Base-by-base conservation (phyloP, 37 sponge, comb jelly and placozoan genomes). In the Halichondria panicea region DNA sequence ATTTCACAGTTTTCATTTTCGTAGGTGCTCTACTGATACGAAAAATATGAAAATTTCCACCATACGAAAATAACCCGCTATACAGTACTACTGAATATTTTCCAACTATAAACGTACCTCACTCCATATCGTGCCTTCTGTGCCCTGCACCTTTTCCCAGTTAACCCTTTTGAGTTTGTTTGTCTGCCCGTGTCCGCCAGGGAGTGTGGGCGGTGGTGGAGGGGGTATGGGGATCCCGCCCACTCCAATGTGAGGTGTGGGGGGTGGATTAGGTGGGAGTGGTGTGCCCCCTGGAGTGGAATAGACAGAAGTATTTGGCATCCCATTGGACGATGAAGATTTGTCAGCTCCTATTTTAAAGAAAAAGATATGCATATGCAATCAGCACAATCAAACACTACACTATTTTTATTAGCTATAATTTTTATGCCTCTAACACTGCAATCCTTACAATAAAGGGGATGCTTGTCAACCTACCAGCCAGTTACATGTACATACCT, bases 231-330 rank as follows among this genome's bases (percentile, higher is more conserved):
- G 79, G 30, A 72, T 36, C 30, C 74, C 72, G 22, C 74, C 80
- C 27, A 55, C 56, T 1, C 60, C 68, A 41, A 38, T 32, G n/a
- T 63, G 70, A n/a, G 93, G 82, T 9, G 89, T 65, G 25, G 86
- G 86, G 12, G 93, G 86, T 53, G 88, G 92, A 22, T 80, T 87
- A 18, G 92, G 87, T 21, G 80, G 75, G 24, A 81, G 70, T 15
- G 92, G 55, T 19, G 60, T 42, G 46, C 46, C 57, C 18, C 72
- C 73, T 28, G 85, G 85, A 4, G 74, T 64, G 19, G 83, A 76
- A 22, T 58, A 50, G 35, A 8, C 37, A 15, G 88, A 63, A n/a
- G 60, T 0, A 72, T 82, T 67, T 6, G 70, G 61, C 28, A 24
- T 32, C 5, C 50, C 44, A 44, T 5, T 50, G 32, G 35, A 11